phyloP scores from a whole-genome alignment of 2,113 vertebrate species.

The Sander lucioperca region DNA sequence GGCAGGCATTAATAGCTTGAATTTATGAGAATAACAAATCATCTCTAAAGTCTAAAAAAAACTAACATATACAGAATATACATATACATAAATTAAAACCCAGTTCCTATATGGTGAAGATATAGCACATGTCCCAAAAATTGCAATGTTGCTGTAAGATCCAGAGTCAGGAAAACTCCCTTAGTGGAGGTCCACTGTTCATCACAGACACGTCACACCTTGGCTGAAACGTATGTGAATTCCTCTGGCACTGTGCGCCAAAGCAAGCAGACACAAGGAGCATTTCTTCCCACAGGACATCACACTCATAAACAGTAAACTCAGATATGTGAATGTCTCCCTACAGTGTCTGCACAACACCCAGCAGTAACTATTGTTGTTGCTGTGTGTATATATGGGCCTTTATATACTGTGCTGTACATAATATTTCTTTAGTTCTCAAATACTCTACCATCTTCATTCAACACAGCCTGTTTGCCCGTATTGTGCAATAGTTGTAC shows the following conservation, averaged over 20 bases:
- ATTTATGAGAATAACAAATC: no score
- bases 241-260: not conserved
- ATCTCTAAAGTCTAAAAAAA: no score
- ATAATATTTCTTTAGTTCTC: not conserved
- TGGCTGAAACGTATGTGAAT: not conserved
- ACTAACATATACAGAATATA: no score
- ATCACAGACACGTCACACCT: slow-evolving; percentile 31
- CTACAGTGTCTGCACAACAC: not conserved
- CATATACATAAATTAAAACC: no score
- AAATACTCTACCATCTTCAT: not conserved
- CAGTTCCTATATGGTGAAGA: no score
- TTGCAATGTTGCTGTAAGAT: not conserved
- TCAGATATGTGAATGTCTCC: not conserved
- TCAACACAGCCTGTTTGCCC: not conserved
- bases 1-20: not conserved
- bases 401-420: not conserved
- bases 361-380: not conserved
- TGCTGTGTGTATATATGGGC: not conserved
- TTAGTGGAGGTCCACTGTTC: not conserved
- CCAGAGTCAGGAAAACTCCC: not conserved
- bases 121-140: not conserved
- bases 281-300: slow-evolving; percentile 29
- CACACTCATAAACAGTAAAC: slow-evolving; percentile 29
- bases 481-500: not conserved
- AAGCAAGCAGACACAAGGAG: slow-evolving; percentile 31